A percentile compares a stretch with the other conserved stretches of the same genome.
These are phyloP conservation scores for Conus betulinus DNA, from an alignment of 1,140 invertebrate species.

Conservation along the genomic window DNA sequence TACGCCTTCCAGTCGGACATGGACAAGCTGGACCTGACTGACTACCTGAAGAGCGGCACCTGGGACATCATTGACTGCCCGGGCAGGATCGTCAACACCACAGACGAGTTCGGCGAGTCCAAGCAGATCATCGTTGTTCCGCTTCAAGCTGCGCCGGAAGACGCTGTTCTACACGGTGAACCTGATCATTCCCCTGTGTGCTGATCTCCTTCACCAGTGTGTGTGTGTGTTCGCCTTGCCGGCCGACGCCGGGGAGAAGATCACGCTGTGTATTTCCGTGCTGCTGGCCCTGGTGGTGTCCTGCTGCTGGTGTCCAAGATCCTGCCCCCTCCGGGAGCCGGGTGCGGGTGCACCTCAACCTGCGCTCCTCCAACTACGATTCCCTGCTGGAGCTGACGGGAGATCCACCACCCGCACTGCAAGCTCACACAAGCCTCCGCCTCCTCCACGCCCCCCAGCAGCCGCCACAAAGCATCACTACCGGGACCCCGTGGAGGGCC, in stretches of 20 bases:
- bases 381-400: slow-evolving; percentile 95
- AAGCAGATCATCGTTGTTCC: slow-evolving; percentile 66
- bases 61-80: slow-evolving; percentile 99
- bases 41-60: slow-evolving; percentile 98
- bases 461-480: neutral
- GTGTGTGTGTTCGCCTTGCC: slow-evolving; percentile 98
- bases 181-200: slow-evolving; percentile 96
- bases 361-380: slow-evolving; percentile 86
- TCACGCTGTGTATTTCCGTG: slow-evolving; percentile 98
- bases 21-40: slow-evolving; percentile 95
- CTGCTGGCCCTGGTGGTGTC: slow-evolving; percentile 99
- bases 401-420: slow-evolving; percentile 87
- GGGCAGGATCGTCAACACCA: slow-evolving; percentile 59
- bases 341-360: slow-evolving; percentile 81
- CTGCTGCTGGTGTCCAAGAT: slow-evolving; percentile 98
- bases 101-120: slow-evolving; percentile 61
- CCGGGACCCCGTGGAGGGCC: neutral
- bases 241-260: slow-evolving; percentile 83
- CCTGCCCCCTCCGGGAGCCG: too few species aligned
- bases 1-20: slow-evolving; percentile 95
- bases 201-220: slow-evolving; percentile 99
- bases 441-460: neutral
- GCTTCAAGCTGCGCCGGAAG: slow-evolving; percentile 95
- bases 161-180: slow-evolving; percentile 99
- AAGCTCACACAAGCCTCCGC: slow-evolving; percentile 85